phyloP scores from a whole-genome alignment of 2,113 vertebrate genomes.

The Melospiza georgiana region DNA sequence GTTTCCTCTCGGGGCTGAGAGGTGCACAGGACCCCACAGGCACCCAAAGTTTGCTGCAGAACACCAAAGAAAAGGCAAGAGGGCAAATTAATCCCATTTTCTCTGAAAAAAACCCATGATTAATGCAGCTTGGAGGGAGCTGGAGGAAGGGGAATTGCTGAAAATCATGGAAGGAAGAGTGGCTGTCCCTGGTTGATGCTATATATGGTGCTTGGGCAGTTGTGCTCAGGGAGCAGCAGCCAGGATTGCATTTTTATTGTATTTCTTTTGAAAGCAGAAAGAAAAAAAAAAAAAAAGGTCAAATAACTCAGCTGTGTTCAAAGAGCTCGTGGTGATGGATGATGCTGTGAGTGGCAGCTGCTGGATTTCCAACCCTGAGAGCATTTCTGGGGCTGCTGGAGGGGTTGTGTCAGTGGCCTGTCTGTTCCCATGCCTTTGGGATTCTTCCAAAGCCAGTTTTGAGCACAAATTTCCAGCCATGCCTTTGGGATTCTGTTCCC shows the following conservation, averaged over 20 bases:
- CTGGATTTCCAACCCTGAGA: neutral
- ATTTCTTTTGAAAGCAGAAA: slow-evolving; percentile 32
- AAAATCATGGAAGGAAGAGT: slow-evolving; percentile 27
- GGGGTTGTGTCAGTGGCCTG: neutral
- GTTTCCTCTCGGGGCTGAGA: neutral
- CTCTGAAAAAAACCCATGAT: neutral
- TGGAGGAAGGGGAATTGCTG: slow-evolving; percentile 15
- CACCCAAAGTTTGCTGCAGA: neutral
- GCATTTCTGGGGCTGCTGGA: neutral
- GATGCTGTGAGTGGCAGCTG: neutral
- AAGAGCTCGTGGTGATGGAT: neutral
- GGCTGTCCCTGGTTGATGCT: slow-evolving; percentile 29
- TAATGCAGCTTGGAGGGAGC: slow-evolving; percentile 31
- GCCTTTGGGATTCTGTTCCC: no score
- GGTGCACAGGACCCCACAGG: neutral
- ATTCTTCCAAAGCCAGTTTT: neutral
- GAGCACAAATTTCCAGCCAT: no score
- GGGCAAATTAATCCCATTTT: neutral
- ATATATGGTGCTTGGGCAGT: slow-evolving; percentile 65
- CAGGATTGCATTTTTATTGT: slow-evolving; percentile 32
- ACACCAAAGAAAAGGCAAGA: neutral
- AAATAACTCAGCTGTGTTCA: neutral
- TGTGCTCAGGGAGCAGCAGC: slow-evolving; percentile 11
- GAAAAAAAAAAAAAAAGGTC: neutral
- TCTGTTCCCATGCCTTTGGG: neutral